Evolutionary conservation across 1,140 invertebrate genomes (phyloP), one percentile per base, ranked within the genome.

Genomic region (Phortica variegata): DNA sequence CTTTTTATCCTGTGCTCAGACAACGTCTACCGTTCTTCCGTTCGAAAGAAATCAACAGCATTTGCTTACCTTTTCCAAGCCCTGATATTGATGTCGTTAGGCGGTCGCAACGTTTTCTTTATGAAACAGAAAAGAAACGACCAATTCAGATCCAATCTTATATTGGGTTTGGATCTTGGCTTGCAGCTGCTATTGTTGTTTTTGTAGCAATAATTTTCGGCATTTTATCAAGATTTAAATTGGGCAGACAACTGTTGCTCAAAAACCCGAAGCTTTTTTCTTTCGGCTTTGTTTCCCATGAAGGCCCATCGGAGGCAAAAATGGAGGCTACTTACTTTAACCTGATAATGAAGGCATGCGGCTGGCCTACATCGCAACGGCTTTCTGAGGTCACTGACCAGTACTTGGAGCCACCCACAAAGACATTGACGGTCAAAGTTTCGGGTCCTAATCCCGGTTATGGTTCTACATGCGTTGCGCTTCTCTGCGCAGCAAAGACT

Each of bases 81-180:
- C 79, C 86, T 29, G 93, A 96, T 79, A 80, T 82, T 50, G 85
- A 87, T 6, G 84, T 95, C 7, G 83, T 88, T 10, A 61, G 82
- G 32, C 80, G 90, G 26, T 85, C 89, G 3, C 89, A 93, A 62
- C 79, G 85, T 47, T 83, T 83, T 66, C 81, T 87, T 12, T 86
- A 84, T 61, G 80, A 86, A 18, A 75, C 78, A 3, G 79, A 86
- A 10, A 80, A 86, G 34, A 78, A 83, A 55, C 79, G 85, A 32
- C 91, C 91, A 4, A 79, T 82, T 4, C 87, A 87, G 68, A 73
- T 85, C 55, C 77, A 80, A 34, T 79, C 81, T 1, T 89, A 88
- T 63, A 17, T 86, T 1, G 77, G 75, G n/a, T 61, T 83, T 12
- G 54, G 58, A 50, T 78, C 60, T 10, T 52, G 42, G 41, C 8